A percentile compares a stretch with the other conserved stretches of the same genome.
These are phyloP conservation scores for Clarias magur DNA, from an alignment of 2,113 vertebrate species.

Conservation along the genomic window DNA sequence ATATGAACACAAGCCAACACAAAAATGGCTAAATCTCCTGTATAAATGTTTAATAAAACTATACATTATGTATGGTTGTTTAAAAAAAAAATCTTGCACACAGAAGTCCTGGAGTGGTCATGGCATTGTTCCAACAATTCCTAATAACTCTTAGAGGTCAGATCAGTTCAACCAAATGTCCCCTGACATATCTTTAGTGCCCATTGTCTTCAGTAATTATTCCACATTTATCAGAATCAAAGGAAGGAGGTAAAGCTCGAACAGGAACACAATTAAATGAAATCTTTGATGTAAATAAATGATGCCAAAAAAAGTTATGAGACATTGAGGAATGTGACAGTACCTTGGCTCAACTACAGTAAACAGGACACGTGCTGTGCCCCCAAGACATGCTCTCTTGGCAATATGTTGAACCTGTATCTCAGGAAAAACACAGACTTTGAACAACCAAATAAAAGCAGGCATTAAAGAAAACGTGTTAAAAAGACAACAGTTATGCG, in stretches of 20 bases:
- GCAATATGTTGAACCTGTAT: not conserved
- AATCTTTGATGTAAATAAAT: constrained; percentile 43
- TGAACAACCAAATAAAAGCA: not conserved
- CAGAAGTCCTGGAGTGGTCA: not conserved
- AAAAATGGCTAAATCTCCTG: not conserved
- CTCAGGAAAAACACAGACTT: not conserved
- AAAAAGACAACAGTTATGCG: not conserved
- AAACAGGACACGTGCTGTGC: not conserved
- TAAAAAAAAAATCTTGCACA: not conserved
- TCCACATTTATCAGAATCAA: constrained; percentile 36
- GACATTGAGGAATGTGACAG: constrained; percentile 20
- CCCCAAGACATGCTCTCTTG: not conserved
- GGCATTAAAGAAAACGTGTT: not conserved
- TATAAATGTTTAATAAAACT: not conserved
- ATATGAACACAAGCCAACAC: not conserved
- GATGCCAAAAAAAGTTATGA: constrained; percentile 19
- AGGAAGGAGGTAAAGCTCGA: constrained; percentile 39
- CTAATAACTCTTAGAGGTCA: constrained; percentile 16
- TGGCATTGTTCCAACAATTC: constrained; percentile 28
- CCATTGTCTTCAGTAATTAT: constrained; percentile 38
- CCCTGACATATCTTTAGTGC: constrained; percentile 36
- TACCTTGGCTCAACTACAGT: constrained; percentile 5
- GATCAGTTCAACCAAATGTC: constrained; percentile 34
- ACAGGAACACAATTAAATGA: constrained; percentile 33
- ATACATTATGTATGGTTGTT: constrained; percentile 4